Evolutionary conservation across 2,888 invertebrate genomes (phyloP), one percentile per base, ranked within the genome.

Genomic region (Drosophila subsilvestris): DNA sequence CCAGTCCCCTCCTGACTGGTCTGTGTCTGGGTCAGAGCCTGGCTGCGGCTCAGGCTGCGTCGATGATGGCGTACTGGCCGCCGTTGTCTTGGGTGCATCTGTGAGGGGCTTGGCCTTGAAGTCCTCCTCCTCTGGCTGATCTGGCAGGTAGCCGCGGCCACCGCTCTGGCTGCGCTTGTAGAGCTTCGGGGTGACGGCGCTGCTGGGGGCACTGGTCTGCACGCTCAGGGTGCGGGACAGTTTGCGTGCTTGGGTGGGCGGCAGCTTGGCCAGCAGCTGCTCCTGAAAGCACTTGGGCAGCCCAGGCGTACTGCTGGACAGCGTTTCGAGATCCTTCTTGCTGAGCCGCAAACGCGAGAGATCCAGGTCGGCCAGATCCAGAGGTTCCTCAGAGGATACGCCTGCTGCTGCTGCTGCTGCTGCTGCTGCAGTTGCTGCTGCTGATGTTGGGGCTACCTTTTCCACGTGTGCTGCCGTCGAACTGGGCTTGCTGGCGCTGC

Each of bases 281-380:
- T 94, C 94, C 93, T 95, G 95, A 89, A 95, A 94, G 47, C 95
- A 94, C 82, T 95, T 94, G 76, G 95, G 95, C 81, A 95, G 93
- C 77, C 94, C 95, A 37, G 95, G 95, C 79, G 95, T 95, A 78
- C 95, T 93, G 79, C 94, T 95, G 25, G 95, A 95, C 78, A 95
- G 92, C 74, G 95, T 94, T 89, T 94, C 94, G 87, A 95, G 93
- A 93, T 95, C 95, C 89, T 94, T 94, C 91, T 95, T 95, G 78
- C 95, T 94, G 71, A 95, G 92, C 91, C 94, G 94, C 84, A 95
- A 93, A 82, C 95, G 93, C 88, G 95, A 94, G 84, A 95, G 92
- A 92, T 95, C 95, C 90, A 95, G 93, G 91, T 94, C 94, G 54
- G 94, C 93, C 88, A 94, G 91, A 88, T 94, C 94, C 74, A 94